Evolutionary conservation across 2,113 vertebrate species (phyloP).

Genomic region (Otus sunia): DNA sequence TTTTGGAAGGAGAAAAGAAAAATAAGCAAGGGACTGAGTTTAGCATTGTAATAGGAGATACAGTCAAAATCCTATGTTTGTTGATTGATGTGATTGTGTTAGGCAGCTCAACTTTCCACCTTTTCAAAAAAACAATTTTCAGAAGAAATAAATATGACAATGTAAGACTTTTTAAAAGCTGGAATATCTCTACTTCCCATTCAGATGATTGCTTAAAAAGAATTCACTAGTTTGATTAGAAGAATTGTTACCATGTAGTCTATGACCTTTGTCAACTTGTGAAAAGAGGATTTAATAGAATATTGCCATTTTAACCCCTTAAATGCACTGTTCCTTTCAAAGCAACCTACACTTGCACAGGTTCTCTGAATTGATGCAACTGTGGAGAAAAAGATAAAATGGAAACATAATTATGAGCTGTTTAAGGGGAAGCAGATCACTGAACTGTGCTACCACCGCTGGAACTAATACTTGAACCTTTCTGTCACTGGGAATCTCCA

Average conservation of each 20-base stretch:
- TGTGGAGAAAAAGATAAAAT: not conserved
- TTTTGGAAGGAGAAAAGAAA: not conserved
- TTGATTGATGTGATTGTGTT: not conserved
- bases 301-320: conserved; percentile 22
- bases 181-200: not conserved
- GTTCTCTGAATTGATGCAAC: conserved; percentile 9
- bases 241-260: not conserved
- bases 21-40: not conserved
- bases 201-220: conserved; percentile 2
- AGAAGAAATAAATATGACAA: conserved; percentile 4
- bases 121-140: not conserved
- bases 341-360: not conserved
- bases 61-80: not conserved
- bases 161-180: not conserved
- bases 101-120: not conserved
- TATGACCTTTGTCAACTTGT: not conserved
- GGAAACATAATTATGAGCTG: not conserved
- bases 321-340: not conserved
- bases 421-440: not conserved
- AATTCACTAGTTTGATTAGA: conserved; percentile 25
- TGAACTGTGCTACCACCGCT: not conserved
- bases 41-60: not conserved
- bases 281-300: conserved; percentile 16
- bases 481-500: not conserved
- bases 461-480: not conserved